Evolutionary conservation across 1,140 invertebrate genomes (phyloP).

Genomic region (Lepidotrigona ventralis): DNA sequence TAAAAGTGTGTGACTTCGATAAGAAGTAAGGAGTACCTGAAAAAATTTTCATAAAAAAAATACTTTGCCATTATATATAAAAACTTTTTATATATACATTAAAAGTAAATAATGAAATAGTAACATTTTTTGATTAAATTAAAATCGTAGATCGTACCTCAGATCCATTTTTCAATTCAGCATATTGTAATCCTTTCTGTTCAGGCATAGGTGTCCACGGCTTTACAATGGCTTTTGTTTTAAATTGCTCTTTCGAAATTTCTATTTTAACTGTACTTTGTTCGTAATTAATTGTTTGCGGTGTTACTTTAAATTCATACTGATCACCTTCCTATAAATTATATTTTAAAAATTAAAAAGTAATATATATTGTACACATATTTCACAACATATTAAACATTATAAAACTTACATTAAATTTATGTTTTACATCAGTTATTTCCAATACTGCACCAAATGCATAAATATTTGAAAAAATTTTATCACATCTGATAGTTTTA

Average conservation of each 20-base stretch:
- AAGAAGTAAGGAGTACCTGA: conserved; percentile 64
- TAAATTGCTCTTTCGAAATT: neutral
- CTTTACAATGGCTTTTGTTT: conserved; percentile 48
- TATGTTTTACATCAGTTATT: conserved; percentile 23
- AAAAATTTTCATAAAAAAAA: conserved; percentile 30
- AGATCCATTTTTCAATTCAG: conserved; percentile 59
- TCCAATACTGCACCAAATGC: conserved; percentile 57
- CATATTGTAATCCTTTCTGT: conserved; percentile 58
- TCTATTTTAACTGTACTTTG: conserved; percentile 41
- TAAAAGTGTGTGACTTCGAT: conserved; percentile 55
- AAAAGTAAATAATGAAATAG: neutral
- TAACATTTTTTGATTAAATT: neutral
- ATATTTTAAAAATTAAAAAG: neutral
- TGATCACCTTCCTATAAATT: conserved; percentile 4
- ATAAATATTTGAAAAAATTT: conserved; percentile 45
- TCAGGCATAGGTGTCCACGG: conserved; percentile 62
- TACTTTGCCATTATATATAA: no score
- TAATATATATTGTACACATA: neutral
- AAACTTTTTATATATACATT: neutral
- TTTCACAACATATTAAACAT: neutral
- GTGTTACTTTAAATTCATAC: conserved; percentile 14
- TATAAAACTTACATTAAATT: conserved; percentile 34
- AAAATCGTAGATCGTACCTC: conserved; percentile 50
- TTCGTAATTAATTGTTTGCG: neutral
- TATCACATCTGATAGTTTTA: conserved; percentile 42